Evolutionary conservation across 2,113 vertebrate species (phyloP).

Genomic region (Ictalurus punctatus): DNA sequence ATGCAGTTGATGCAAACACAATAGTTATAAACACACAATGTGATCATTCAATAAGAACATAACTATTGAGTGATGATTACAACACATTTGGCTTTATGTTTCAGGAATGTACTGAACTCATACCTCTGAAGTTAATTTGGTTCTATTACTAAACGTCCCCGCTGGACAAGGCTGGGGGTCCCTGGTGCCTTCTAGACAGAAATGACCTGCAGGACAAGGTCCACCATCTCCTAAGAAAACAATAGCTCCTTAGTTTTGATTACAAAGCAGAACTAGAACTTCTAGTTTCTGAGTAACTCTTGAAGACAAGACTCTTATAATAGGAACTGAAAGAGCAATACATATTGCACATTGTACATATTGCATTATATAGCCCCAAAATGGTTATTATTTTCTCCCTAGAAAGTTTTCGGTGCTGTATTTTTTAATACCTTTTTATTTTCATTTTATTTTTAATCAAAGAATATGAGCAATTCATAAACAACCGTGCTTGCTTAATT

Average conservation of each 20-base stretch:
- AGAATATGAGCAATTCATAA: background rate
- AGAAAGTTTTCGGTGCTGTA: background rate
- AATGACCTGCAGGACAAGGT: conserved; percentile 82
- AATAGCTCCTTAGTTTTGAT: conserved; percentile 7
- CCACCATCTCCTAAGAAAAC: conserved; percentile 74
- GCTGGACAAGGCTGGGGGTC: conserved; percentile 77
- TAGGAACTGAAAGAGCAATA: background rate
- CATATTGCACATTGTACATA: background rate
- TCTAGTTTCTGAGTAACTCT: background rate
- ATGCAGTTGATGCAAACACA: background rate
- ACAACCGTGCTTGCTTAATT: background rate
- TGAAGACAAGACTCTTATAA: background rate
- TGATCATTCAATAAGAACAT: background rate
- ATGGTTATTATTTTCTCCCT: background rate
- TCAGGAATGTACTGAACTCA: background rate
- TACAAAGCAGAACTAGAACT: background rate
- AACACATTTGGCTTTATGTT: background rate
- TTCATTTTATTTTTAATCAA: background rate
- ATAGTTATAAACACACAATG: background rate
- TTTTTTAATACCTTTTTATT: background rate
- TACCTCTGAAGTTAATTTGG: conserved; percentile 77
- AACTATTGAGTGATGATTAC: background rate
- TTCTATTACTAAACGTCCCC: conserved; percentile 77
- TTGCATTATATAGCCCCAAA: background rate
- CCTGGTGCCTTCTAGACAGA: conserved; percentile 74